Percentiles rank a stretch among this genome's conserved stretches.
phyloP scores from a whole-genome alignment of 2,888 invertebrate species.

The Notodromas monacha region DNA sequence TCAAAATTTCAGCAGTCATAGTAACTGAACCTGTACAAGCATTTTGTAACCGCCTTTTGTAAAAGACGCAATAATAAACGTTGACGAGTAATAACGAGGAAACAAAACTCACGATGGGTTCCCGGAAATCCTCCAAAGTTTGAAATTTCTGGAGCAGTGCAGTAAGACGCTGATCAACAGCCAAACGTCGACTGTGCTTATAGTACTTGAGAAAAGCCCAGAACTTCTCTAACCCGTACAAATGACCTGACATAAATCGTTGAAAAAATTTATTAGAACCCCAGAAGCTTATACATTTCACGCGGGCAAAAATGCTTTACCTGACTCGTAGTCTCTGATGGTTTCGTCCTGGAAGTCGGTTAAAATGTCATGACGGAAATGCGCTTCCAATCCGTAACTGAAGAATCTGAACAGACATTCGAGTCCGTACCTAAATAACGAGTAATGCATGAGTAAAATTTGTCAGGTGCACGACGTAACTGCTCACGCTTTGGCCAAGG shows the following conservation, averaged over 20 bases:
- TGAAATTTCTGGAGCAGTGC: conserved; percentile 43
- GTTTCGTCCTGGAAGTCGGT: conserved; percentile 84
- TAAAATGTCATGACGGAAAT: conserved; percentile 77
- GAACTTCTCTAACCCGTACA: conserved; percentile 94
- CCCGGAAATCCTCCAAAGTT: conserved; percentile 48
- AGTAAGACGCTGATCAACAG: conserved; percentile 35
- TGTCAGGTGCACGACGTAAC: too few relatives aligned
- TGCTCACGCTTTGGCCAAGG: too few relatives aligned
- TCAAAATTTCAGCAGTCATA: too few relatives aligned
- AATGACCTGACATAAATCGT: conserved; percentile 36
- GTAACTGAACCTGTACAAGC: too few relatives aligned
- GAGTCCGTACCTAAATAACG: conserved; percentile 20
- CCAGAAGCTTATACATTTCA: too few relatives aligned
- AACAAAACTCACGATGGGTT: conserved; percentile 9
- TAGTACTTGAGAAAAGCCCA: conserved; percentile 97
- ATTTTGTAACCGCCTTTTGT: too few relatives aligned
- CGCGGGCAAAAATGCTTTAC: conserved; percentile 20
- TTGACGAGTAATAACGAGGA: too few relatives aligned
- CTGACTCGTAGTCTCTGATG: conserved; percentile 51
- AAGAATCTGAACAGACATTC: conserved; percentile 65
- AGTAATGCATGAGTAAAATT: conserved; percentile 9
- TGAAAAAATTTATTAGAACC: too few relatives aligned
- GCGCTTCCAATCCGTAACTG: conserved; percentile 83
- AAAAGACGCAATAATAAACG: too few relatives aligned
- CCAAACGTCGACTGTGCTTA: conserved; percentile 35